These are phyloP conservation scores for Desmophyllum pertusum DNA, from an alignment of 92 coral and sea anemone species.

Conservation along the genomic window DNA sequence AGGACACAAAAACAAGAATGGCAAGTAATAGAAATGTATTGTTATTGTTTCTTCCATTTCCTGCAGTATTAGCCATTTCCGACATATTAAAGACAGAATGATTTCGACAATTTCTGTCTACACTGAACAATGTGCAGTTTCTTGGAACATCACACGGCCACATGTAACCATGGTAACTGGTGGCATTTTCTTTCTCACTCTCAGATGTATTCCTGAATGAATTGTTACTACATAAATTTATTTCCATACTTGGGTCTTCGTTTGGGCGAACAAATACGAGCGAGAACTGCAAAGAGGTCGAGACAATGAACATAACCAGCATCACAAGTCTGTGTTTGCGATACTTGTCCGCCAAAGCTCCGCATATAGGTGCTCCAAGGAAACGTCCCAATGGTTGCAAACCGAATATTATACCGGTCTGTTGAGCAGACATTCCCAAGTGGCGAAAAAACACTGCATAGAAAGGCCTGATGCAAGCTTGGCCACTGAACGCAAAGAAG, in stretches of 20 bases:
- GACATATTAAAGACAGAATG: not conserved
- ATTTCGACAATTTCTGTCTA: not conserved
- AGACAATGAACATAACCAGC: slow-evolving; percentile 47
- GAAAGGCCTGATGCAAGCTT: slow-evolving; percentile 60
- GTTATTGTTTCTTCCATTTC: not conserved
- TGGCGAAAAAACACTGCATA: slow-evolving; percentile 73
- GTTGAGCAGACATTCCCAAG: slow-evolving; percentile 70
- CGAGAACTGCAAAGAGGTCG: slow-evolving; percentile 58
- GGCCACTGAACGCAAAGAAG: slow-evolving; percentile 65
- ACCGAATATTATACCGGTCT: slow-evolving; percentile 67
- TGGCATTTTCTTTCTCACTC: too few species aligned
- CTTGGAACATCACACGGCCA: not conserved
- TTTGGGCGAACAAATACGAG: slow-evolving; percentile 55
- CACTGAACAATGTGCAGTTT: not conserved
- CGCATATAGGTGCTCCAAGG: slow-evolving; percentile 68
- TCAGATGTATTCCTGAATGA: slow-evolving; percentile 1
- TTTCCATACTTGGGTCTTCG: not conserved
- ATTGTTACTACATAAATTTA: slow-evolving; percentile 10
- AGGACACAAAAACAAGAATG: not conserved
- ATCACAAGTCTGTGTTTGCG: slow-evolving; percentile 66
- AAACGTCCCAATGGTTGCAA: slow-evolving; percentile 71
- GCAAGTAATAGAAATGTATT: slow-evolving; percentile 2
- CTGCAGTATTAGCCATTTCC: not conserved
- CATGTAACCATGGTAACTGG: not conserved
- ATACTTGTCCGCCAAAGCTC: slow-evolving; percentile 76